Evolutionary conservation across 2,888 invertebrate genomes (phyloP).

Genomic region (Conomelus anceps): DNA sequence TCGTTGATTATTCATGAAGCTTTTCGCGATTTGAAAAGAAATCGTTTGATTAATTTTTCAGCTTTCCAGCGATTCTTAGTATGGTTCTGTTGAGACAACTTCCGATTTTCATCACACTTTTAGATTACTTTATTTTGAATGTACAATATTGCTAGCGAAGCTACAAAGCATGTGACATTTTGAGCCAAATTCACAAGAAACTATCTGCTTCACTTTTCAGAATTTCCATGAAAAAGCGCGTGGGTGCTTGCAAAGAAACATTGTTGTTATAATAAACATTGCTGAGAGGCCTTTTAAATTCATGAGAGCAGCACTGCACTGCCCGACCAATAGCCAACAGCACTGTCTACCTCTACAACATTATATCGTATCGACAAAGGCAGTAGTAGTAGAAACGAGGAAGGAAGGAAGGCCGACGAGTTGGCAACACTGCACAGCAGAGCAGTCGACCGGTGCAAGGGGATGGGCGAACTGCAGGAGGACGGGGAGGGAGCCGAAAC

Average conservation of each 20-base stretch:
- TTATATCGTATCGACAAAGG: neutral
- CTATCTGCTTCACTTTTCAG: neutral
- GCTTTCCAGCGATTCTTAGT: too few relatives aligned
- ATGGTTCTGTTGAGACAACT: too few relatives aligned
- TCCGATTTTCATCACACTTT: too few relatives aligned
- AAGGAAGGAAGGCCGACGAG: neutral
- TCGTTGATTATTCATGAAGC: too few relatives aligned
- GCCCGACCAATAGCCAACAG: neutral
- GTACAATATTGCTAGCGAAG: too few relatives aligned
- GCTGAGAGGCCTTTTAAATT: neutral
- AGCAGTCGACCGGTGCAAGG: neutral
- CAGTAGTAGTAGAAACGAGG: neutral
- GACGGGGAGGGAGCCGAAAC: neutral
- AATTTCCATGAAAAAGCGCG: neutral
- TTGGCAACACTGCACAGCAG: neutral
- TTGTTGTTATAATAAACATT: neutral
- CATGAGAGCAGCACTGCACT: neutral
- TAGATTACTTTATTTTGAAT: too few relatives aligned
- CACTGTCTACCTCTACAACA: too few relatives aligned
- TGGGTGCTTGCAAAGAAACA: neutral
- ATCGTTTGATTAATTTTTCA: too few relatives aligned
- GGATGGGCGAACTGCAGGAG: neutral
- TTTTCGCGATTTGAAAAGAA: too few relatives aligned
- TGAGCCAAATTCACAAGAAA: neutral
- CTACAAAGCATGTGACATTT: neutral